Conservation (phyloP, 2,888 invertebrate genomes). For the Yponomeuta plumbellus region DNA sequence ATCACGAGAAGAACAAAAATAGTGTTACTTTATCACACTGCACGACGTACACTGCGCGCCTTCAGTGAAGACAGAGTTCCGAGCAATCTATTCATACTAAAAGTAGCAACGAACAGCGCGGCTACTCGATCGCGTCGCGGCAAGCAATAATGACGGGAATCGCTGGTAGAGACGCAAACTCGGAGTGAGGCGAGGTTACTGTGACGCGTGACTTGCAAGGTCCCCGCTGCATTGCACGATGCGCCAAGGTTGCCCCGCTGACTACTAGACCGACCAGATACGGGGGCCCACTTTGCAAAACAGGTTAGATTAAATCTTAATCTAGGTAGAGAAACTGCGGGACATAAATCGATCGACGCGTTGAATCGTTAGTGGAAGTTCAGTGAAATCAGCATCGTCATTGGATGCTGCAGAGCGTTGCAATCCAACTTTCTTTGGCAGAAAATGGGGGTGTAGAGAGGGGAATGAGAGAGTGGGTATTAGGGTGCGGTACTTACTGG, state of each 20-base stretch:
- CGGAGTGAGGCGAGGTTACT: constrained; percentile 73
- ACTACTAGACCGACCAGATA: constrained; percentile 41
- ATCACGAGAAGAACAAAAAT: constrained; percentile 10
- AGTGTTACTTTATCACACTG: neutral
- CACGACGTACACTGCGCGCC: constrained; percentile 36
- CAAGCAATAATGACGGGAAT: constrained; percentile 35
- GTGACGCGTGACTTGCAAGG: constrained; percentile 77
- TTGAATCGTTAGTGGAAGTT: constrained; percentile 1
- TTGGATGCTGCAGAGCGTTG: constrained; percentile 1
- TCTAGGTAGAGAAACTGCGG: neutral
- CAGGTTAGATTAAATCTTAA: neutral
- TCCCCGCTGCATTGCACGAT: constrained; percentile 76
- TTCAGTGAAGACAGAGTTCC: neutral
- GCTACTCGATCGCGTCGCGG: constrained; percentile 14
- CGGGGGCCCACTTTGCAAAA: constrained; percentile 31
- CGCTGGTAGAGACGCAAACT: constrained; percentile 57
- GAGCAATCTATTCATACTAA: neutral
- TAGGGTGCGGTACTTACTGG: neutral
- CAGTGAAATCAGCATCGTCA: constrained; percentile 14
- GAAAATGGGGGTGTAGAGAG: neutral
- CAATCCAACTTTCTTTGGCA: neutral
- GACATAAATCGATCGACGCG: neutral
- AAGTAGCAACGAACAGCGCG: constrained; percentile 40
- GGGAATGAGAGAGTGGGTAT: neutral
- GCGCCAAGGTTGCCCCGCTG: constrained; percentile 73